phyloP scores from a whole-genome alignment of 1,140 invertebrate species.

The Ostrea edulis region DNA sequence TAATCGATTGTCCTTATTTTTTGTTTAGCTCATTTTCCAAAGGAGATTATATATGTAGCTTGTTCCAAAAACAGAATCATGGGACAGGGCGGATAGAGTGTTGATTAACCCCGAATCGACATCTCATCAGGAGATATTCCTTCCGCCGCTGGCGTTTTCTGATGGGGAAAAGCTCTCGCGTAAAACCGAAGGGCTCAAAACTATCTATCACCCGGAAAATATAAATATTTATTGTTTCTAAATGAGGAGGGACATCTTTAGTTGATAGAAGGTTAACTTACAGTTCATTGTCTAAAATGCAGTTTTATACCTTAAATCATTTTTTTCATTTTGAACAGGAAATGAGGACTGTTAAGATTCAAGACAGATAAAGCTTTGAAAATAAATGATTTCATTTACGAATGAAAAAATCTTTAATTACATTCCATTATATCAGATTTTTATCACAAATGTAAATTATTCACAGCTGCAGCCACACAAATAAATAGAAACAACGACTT shows the following conservation, averaged over 20 bases:
- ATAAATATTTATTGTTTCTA: constrained; percentile 13
- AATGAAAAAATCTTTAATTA: neutral
- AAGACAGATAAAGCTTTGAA: too few species aligned
- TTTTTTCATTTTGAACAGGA: neutral
- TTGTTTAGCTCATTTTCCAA: constrained; percentile 19
- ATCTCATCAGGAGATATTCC: neutral
- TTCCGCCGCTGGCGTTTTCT: neutral
- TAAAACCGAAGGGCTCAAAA: neutral
- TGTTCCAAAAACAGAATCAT: neutral
- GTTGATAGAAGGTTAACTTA: neutral
- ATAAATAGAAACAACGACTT: neutral
- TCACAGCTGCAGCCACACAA: neutral
- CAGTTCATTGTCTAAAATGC: neutral
- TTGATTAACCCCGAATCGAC: neutral
- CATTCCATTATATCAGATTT: too few species aligned
- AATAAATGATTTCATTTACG: too few species aligned
- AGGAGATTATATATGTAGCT: neutral
- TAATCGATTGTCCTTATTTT: constrained; percentile 4
- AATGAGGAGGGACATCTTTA: neutral
- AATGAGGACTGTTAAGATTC: neutral
- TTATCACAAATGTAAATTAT: neutral
- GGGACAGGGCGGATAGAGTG: neutral
- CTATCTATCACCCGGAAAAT: neutral
- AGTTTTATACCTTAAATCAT: neutral
- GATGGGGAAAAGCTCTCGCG: neutral